Evolutionary conservation across 2,113 vertebrate species (phyloP), one percentile per base, ranked within the genome.

Genomic region (Melanostigma gelatinosum): DNA sequence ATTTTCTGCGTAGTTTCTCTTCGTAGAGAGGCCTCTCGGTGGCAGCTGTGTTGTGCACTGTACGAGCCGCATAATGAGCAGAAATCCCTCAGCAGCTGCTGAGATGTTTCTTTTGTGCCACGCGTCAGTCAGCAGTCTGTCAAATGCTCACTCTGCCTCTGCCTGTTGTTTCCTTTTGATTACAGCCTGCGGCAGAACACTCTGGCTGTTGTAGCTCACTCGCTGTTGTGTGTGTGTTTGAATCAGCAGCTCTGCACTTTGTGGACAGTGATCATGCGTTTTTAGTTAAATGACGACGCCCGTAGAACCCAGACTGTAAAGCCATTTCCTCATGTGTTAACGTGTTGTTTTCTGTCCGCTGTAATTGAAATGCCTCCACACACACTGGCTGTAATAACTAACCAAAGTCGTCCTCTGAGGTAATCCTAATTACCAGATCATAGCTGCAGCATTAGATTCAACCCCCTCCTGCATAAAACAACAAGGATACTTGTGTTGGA

Each of bases 141-240:
- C 63, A 34, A 34, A 34, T 6, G 34, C 34, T 34, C 55, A 27
- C 20, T 34, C 34, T 34, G 62, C n/a, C 18, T 0, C 20, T 38
- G 50, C 27, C 75, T 71, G 61, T 77, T 77, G 80, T 77, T 84
- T 88, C 82, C 80, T 65, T 6, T 71, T 83, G 76, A 87, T 81
- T 81, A 82, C 20, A 29, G 38, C 50, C 38, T 61, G 62, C 27
- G 32, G 66, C 15, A 52, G 80, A 81, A 71, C 67, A 4, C 42
- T 88, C 80, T 80, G 63, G 62, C 40, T 72, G 58, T 40, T 72
- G 18, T 24, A 8, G 8, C 58, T 10, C 54, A 22, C 55, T 44
- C 61, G 36, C 32, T 77, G 27, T 57, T 48, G 13, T 18, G 18
- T 60, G 4, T 42, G 55, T 61, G 42, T 75, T 66, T 79, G 50